These are phyloP conservation scores for Pelecanus crispus DNA, from an alignment of 2,113 vertebrate genomes.

Conservation along the genomic window DNA sequence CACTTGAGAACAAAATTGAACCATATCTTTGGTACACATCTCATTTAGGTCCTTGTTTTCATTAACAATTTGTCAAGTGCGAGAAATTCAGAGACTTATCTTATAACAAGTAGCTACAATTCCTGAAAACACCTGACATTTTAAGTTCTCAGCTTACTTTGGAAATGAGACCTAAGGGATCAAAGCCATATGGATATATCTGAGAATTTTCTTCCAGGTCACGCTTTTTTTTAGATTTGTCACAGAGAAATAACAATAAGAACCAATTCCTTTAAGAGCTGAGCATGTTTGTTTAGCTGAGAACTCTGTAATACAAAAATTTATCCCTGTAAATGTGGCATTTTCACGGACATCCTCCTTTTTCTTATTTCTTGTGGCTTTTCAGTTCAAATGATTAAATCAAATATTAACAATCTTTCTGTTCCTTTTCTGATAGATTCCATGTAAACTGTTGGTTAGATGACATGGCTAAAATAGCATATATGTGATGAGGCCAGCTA, in stretches of 20 bases:
- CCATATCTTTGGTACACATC: background rate
- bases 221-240: background rate
- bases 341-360: background rate
- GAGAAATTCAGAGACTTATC: background rate
- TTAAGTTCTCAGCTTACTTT: background rate
- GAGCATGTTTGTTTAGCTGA: background rate
- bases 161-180: background rate
- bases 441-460: background rate
- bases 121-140: background rate
- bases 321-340: background rate
- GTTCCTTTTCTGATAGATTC: background rate
- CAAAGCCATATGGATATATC: background rate
- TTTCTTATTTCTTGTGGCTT: background rate
- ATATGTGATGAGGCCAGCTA: background rate
- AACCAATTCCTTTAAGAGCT: background rate
- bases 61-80: background rate
- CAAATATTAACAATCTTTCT: background rate
- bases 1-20: background rate
- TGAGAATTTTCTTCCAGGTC: background rate
- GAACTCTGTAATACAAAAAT: background rate
- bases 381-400: background rate
- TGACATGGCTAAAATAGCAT: background rate
- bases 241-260: background rate
- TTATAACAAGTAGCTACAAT: background rate
- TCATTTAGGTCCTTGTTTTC: background rate